Conservation (phyloP, 2,888 invertebrate species). For the Peribatodes rhomboidaria region DNA sequence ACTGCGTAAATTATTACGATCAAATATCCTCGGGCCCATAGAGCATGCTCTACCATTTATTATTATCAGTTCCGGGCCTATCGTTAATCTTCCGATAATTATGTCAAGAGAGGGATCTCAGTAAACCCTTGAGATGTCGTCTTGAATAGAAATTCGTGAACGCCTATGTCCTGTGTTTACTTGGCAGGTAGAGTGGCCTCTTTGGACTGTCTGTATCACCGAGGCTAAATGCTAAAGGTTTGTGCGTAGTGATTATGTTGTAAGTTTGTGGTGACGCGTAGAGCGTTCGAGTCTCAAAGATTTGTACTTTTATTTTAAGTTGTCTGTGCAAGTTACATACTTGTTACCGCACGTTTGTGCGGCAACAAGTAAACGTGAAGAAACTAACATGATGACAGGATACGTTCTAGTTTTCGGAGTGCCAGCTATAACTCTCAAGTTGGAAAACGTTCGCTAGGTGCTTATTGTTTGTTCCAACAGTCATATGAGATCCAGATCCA, state of each 20-base stretch:
- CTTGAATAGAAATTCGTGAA: slow-evolving; percentile 34
- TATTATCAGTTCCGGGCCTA: slow-evolving; percentile 45
- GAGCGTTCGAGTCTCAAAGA: no score
- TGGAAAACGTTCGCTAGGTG: no score
- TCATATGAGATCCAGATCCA: no score
- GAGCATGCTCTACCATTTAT: slow-evolving; percentile 43
- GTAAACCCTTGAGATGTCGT: slow-evolving; percentile 39
- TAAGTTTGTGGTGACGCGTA: background rate
- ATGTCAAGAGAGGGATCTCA: slow-evolving; percentile 39
- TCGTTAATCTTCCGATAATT: slow-evolving; percentile 46
- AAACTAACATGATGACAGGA: no score
- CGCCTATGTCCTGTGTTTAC: slow-evolving; percentile 16
- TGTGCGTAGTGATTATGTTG: background rate
- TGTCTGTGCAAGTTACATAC: no score
- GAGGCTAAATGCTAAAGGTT: background rate
- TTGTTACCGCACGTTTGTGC: no score
- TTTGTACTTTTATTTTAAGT: no score
- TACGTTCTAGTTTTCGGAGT: no score
- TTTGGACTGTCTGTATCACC: background rate
- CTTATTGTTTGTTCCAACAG: no score
- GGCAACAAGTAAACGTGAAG: no score
- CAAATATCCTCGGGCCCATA: slow-evolving; percentile 32
- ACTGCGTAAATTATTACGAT: slow-evolving; percentile 31
- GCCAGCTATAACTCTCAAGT: no score
- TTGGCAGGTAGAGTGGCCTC: slow-evolving; percentile 24